phyloP scores from a whole-genome alignment of 2,888 invertebrate genomes.

The Brachylomia viminalis region DNA sequence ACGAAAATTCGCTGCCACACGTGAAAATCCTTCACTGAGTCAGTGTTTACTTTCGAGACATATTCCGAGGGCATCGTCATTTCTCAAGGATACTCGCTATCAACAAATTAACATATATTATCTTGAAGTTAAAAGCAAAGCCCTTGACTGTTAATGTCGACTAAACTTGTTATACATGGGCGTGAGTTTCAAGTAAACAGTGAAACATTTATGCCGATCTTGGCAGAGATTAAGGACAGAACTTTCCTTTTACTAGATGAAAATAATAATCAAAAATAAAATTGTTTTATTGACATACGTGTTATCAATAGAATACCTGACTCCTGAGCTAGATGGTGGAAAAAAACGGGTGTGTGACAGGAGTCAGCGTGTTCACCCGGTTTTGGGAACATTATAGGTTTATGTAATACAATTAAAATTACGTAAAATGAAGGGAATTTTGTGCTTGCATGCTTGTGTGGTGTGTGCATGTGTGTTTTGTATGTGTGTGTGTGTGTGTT shows the following conservation, averaged over 20 bases:
- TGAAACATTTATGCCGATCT: conserved; percentile 14
- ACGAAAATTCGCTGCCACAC: conserved; percentile 47
- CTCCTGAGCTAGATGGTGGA: too few relatives aligned
- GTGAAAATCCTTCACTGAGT: conserved; percentile 59
- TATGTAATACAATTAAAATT: too few relatives aligned
- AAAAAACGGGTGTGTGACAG: too few relatives aligned
- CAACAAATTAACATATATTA: conserved; percentile 76
- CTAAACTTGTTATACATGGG: conserved; percentile 32
- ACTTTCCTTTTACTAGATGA: not conserved
- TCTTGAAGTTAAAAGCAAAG: conserved; percentile 71
- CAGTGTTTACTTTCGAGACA: conserved; percentile 56
- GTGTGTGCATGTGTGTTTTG: too few relatives aligned
- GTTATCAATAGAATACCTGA: too few relatives aligned
- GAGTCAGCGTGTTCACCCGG: too few relatives aligned
- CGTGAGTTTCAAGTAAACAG: conserved; percentile 18
- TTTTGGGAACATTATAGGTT: too few relatives aligned
- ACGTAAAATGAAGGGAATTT: too few relatives aligned
- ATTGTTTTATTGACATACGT: too few relatives aligned
- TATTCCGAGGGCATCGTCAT: conserved; percentile 51
- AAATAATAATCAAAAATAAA: too few relatives aligned
- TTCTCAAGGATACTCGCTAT: conserved; percentile 69
- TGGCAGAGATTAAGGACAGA: not conserved
- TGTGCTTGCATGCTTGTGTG: too few relatives aligned
- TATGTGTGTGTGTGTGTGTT: too few relatives aligned
- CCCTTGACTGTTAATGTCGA: conserved; percentile 71